Percentiles rank a stretch among this genome's conserved stretches.
Conservation (phyloP, 2,113 vertebrate genomes). For the Bos javanicus region DNA sequence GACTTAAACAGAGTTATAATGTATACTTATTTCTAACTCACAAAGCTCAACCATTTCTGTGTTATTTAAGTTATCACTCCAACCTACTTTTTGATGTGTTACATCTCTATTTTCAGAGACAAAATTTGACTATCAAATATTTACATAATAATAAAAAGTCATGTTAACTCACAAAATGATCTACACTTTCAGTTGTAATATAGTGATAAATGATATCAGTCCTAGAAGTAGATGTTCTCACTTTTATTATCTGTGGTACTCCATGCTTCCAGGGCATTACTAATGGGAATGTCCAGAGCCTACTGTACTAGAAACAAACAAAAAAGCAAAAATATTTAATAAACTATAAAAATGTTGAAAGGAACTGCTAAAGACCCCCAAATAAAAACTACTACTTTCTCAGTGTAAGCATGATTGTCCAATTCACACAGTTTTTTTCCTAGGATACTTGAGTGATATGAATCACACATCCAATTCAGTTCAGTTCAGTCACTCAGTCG, state of each 20-base stretch:
- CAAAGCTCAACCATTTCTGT: background rate
- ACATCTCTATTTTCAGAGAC: background rate
- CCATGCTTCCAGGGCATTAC: background rate
- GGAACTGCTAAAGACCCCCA: background rate
- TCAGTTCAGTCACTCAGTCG: too few species aligned
- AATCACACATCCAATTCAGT: too few species aligned
- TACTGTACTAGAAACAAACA: background rate
- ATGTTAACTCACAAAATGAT: background rate
- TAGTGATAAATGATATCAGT: background rate
- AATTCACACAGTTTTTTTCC: background rate
- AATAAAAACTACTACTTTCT: background rate
- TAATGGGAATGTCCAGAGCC: background rate
- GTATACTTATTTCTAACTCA: slow-evolving; percentile 17
- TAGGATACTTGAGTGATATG: accelerated
- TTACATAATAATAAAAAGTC: background rate
- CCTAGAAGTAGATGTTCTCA: background rate
- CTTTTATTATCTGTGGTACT: background rate
- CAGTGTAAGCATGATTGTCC: background rate
- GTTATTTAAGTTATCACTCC: background rate
- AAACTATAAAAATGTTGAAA: background rate
- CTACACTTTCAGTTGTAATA: background rate
- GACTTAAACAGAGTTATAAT: slow-evolving; percentile 6
- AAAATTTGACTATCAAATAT: background rate
- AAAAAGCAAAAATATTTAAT: background rate
- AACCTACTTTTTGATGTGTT: background rate